phyloP scores from a whole-genome alignment of 2,888 invertebrate species.

The Drosophila birchii region DNA sequence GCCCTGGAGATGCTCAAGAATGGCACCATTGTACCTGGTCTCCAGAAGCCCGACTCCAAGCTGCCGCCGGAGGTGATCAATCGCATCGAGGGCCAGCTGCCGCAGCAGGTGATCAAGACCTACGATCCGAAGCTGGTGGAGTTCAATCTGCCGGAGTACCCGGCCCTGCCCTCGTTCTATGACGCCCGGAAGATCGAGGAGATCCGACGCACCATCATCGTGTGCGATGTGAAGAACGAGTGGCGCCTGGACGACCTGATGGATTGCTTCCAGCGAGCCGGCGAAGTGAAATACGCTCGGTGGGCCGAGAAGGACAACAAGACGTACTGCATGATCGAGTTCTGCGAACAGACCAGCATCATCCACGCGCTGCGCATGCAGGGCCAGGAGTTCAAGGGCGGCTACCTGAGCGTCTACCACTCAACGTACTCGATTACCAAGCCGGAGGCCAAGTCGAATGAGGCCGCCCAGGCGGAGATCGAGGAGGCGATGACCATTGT shows the following conservation, averaged over 20 bases:
- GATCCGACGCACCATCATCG: slow-evolving; percentile 95
- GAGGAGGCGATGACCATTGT: slow-evolving; percentile 99
- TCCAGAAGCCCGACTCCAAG: slow-evolving; percentile 92
- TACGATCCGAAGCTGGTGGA: slow-evolving; percentile 94
- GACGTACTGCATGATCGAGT: slow-evolving; percentile 95
- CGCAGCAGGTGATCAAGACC: slow-evolving; percentile 94
- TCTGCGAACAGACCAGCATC: slow-evolving; percentile 95
- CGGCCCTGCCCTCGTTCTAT: slow-evolving; percentile 93
- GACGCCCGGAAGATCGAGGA: slow-evolving; percentile 97
- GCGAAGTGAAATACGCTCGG: slow-evolving; percentile 97
- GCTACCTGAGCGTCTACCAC: slow-evolving; percentile 90
- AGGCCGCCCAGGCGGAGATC: slow-evolving; percentile 97
- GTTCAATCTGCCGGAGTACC: slow-evolving; percentile 94
- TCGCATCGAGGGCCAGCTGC: slow-evolving; percentile 92
- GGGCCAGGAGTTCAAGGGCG: slow-evolving; percentile 91
- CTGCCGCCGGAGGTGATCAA: slow-evolving; percentile 96
- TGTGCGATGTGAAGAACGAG: slow-evolving; percentile 91
- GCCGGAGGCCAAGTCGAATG: slow-evolving; percentile 97
- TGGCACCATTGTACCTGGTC: slow-evolving; percentile 94
- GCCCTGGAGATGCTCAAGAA: slow-evolving; percentile 97
- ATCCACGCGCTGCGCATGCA: slow-evolving; percentile 94
- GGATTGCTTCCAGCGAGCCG: slow-evolving; percentile 93
- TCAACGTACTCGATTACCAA: slow-evolving; percentile 96
- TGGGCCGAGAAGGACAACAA: slow-evolving; percentile 93
- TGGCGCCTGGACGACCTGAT: slow-evolving; percentile 93